phyloP scores from a whole-genome alignment of 1,140 invertebrate species.

The Caerostris extrusa region DNA sequence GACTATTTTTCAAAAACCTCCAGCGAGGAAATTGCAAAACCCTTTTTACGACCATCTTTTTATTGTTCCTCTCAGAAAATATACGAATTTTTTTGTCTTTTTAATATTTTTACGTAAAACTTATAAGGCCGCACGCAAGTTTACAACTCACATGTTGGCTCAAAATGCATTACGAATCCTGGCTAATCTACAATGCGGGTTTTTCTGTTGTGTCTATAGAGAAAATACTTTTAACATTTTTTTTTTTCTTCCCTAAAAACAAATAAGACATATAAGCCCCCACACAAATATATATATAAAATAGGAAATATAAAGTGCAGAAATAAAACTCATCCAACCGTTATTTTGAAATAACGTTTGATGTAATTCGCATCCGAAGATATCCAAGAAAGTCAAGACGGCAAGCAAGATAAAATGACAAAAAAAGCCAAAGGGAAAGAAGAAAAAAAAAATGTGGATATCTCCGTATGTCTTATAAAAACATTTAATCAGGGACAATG shows the following conservation, averaged over 20 bases:
- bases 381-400: not conserved
- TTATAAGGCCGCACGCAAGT: too few species aligned
- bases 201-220: not conserved
- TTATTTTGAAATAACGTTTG: conserved; percentile 13
- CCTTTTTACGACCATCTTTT: conserved; percentile 6
- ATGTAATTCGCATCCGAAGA: not conserved
- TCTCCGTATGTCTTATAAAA: not conserved
- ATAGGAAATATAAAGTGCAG: not conserved
- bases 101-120: too few species aligned
- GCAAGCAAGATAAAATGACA: not conserved
- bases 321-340: conserved; percentile 9
- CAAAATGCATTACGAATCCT: not conserved
- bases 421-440: not conserved
- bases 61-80: not conserved
- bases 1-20: not conserved
- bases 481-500: conserved; percentile 41
- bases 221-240: conserved; percentile 9
- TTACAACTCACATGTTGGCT: not conserved
- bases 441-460: not conserved
- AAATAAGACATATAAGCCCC: too few species aligned
- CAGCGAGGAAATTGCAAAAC: not conserved
- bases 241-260: too few species aligned
- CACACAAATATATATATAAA: too few species aligned
- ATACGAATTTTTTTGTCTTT: too few species aligned
- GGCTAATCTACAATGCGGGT: not conserved